Percentiles rank a stretch among this genome's conserved stretches.
Evolutionary conservation across 2,888 invertebrate species (phyloP).

Genomic region (Philonicus albiceps): DNA sequence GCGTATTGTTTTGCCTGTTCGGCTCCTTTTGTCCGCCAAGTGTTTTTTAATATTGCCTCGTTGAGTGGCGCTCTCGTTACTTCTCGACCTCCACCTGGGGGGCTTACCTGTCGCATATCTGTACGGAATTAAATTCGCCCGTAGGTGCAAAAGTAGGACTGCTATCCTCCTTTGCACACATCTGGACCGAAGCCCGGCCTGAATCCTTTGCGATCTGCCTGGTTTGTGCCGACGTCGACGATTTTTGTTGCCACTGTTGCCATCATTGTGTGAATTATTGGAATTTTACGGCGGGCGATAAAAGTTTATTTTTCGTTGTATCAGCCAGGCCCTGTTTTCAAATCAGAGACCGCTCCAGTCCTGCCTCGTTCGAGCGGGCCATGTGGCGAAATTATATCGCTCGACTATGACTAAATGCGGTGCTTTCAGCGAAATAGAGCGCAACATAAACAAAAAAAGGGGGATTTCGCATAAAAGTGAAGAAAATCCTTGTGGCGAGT

Average conservation of each 20-base stretch:
- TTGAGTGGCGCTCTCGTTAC: neutral
- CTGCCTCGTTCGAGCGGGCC: neutral
- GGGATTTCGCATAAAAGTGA: slow-evolving; percentile 25
- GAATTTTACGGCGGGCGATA: slow-evolving; percentile 44
- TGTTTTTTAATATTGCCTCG: neutral
- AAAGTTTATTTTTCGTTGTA: slow-evolving; percentile 44
- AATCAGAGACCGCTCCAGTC: neutral
- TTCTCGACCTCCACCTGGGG: neutral
- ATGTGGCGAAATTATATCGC: slow-evolving; percentile 32
- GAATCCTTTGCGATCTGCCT: slow-evolving; percentile 5
- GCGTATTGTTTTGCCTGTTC: neutral
- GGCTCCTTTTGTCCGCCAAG: slow-evolving; percentile 10
- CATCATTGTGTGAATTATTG: slow-evolving; percentile 46
- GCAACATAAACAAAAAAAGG: slow-evolving; percentile 20
- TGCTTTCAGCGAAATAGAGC: slow-evolving; percentile 25
- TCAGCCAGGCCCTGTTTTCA: neutral
- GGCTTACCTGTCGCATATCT: neutral
- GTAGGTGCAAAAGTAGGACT: neutral
- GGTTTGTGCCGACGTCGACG: slow-evolving; percentile 30
- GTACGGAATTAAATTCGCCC: neutral
- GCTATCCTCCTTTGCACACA: neutral
- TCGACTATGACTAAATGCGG: slow-evolving; percentile 24
- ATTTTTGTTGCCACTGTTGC: slow-evolving; percentile 25
- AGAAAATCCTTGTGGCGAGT: slow-evolving; percentile 22
- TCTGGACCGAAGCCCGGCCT: neutral